A percentile compares a stretch with the other conserved stretches of the same genome.
Evolutionary conservation across 1,140 invertebrate species (phyloP).

Genomic region (Subanguina moxae): DNA sequence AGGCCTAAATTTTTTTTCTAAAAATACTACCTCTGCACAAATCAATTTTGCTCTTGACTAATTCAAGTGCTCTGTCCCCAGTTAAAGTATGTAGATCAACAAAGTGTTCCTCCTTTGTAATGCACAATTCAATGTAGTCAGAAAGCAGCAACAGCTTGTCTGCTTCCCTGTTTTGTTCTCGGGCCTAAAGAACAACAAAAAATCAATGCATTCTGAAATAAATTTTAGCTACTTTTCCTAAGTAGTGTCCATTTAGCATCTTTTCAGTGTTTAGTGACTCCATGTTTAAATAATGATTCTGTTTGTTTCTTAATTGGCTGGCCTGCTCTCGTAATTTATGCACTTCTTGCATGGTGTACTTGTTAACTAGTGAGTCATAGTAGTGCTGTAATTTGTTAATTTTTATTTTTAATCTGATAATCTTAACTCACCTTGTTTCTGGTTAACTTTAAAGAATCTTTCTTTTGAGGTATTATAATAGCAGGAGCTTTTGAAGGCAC

Average conservation of each 20-base stretch:
- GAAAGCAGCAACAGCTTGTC: background rate
- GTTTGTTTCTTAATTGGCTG: background rate
- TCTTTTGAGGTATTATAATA: background rate
- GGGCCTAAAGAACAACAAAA: background rate
- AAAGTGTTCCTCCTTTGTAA: background rate
- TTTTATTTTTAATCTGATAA: background rate
- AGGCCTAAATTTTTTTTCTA: too few species aligned
- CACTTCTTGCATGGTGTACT: background rate
- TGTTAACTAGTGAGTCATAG: background rate
- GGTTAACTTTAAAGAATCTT: constrained; percentile 1
- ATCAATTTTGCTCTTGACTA: background rate
- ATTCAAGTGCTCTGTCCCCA: background rate
- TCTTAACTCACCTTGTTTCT: background rate
- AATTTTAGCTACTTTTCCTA: background rate
- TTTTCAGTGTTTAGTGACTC: background rate
- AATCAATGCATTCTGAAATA: background rate
- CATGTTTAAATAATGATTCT: background rate
- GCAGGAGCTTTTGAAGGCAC: background rate
- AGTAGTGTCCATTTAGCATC: background rate
- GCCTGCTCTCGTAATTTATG: background rate
- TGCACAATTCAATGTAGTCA: background rate
- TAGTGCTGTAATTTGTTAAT: background rate
- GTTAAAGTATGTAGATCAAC: background rate
- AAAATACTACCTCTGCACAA: constrained; percentile 7
- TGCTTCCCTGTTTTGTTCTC: constrained; percentile 1